Conservation (phyloP, 30 jellyfish, hydroid and myxozoan species). For the Pelagia noctiluca region DNA sequence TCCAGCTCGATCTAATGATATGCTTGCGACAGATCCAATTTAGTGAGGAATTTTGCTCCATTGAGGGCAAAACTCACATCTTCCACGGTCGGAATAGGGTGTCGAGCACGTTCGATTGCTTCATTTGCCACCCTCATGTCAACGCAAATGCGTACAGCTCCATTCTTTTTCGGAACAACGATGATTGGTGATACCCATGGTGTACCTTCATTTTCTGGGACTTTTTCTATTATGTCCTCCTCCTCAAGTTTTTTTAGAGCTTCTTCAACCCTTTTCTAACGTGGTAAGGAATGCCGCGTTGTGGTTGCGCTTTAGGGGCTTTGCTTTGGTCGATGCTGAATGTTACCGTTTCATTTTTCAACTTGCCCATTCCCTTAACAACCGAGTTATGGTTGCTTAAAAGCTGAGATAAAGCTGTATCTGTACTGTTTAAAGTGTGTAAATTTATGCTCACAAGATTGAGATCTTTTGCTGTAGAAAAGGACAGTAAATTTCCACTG, state of each 20-base stretch:
- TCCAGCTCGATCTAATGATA: slow-evolving; percentile 56
- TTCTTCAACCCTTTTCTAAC: slow-evolving; percentile 23
- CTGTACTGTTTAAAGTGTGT: neutral
- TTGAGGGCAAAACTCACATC: slow-evolving; percentile 24
- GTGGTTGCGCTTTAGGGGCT: slow-evolving; percentile 23
- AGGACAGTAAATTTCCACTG: slow-evolving; percentile 27
- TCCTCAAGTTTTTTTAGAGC: slow-evolving; percentile 1
- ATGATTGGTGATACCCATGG: slow-evolving; percentile 26
- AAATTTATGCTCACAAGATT: neutral
- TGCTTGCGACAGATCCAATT: slow-evolving; percentile 38
- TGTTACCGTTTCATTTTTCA: neutral
- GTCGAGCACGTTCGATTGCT: slow-evolving; percentile 41
- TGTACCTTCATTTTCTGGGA: slow-evolving; percentile 28
- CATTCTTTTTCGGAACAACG: slow-evolving; percentile 30
- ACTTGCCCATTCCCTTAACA: slow-evolving; percentile 40
- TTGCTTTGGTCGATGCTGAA: slow-evolving; percentile 18
- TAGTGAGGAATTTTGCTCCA: slow-evolving; percentile 29
- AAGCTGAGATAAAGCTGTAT: neutral
- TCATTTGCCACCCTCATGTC: slow-evolving; percentile 57
- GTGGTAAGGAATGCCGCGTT: slow-evolving; percentile 44
- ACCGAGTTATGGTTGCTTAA: neutral
- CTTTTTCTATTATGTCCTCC: too few relatives aligned
- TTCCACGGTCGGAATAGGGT: slow-evolving; percentile 50
- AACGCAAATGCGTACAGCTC: slow-evolving; percentile 26
- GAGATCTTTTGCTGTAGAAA: slow-evolving; percentile 11